Evolutionary conservation across 2,113 vertebrate species (phyloP), one percentile per base, ranked within the genome.

Genomic region (Bolborhynchus lineola): DNA sequence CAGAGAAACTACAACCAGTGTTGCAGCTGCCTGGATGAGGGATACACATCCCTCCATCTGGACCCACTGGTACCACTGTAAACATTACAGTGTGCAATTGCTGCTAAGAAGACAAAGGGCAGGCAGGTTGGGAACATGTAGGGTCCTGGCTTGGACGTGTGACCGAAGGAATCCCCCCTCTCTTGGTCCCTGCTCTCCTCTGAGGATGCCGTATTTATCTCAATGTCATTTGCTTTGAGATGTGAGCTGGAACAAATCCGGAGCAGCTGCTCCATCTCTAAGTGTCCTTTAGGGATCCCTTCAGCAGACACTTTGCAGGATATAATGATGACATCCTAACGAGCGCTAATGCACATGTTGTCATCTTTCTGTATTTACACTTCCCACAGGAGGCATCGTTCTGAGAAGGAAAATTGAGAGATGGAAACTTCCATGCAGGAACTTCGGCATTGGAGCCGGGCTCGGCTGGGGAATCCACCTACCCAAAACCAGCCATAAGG

Each of bases 281-380:
- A 98, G 98, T 98, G 98, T 98, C 98, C 98, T 98, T 98, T 70
- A 97, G 98, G 98, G 98, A 98, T 96, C 97, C 97, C 97, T 98
- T 97, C 95, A 2, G 98, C 98, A 98, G 98, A 97, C 97, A 98
- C 97, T 98, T 98, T 95, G 98, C 92, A 67, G 97, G 97, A 94
- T 97, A 97, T 98, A 98, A 98, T 98, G 98, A 98, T 98, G 98
- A 98, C 98, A 98, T 97, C 96, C 98, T 98, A 98, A 98, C 95
- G 98, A 98, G 98, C 97, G 44, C 97, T 98, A 98, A 98, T 98
- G 98, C 97, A 97, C 98, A 90, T 96, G 97, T 98, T 98, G 98
- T 98, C 98, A 98, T 98, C 98, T 98, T 97, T 95, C 98, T 96
- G 97, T 98, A 98, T 98, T 98, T 98, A 98, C 98, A 96, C 97